Conservation (phyloP, 2,113 vertebrate genomes). For the Meriones unguiculatus region DNA sequence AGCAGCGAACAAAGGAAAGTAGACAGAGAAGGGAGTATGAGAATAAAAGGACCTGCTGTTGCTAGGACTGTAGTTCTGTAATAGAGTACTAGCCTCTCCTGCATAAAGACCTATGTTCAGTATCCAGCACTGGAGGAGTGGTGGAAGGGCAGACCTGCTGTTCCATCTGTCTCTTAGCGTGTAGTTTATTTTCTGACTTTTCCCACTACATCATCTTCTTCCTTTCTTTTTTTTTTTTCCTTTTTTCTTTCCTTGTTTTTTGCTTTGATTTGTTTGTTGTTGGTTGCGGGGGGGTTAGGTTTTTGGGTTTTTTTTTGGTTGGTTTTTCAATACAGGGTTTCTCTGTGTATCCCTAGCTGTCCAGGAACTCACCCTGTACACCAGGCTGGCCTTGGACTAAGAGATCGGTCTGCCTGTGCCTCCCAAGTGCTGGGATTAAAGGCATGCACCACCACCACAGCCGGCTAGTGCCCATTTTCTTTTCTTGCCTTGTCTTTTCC, state of each 20-base stretch:
- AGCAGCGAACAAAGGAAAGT: not conserved
- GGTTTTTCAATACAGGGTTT: not conserved
- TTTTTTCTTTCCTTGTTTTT: not conserved
- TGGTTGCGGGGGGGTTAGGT: too few relatives aligned
- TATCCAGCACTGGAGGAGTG: not conserved
- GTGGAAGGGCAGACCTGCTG: not conserved
- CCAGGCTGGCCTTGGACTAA: not conserved
- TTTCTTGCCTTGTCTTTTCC: too few relatives aligned
- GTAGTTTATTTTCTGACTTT: not conserved
- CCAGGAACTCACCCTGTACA: not conserved
- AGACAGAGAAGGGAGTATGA: not conserved
- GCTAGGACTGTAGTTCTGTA: too few relatives aligned
- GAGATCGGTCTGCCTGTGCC: not conserved
- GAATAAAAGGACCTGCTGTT: not conserved
- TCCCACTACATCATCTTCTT: not conserved
- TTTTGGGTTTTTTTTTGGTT: not conserved
- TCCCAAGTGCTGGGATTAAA: not conserved
- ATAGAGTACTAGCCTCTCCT: not conserved
- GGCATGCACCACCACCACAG: not conserved
- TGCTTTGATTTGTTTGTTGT: too few relatives aligned
- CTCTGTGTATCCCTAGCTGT: not conserved
- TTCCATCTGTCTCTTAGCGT: not conserved
- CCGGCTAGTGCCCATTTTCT: not conserved
- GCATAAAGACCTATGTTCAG: not conserved
- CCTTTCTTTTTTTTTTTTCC: not conserved